Evolutionary conservation across 30 jellyfish, hydroid and myxozoan genomes (phyloP), one percentile per base, ranked within the genome.

Genomic region (Aurelia sp.): DNA sequence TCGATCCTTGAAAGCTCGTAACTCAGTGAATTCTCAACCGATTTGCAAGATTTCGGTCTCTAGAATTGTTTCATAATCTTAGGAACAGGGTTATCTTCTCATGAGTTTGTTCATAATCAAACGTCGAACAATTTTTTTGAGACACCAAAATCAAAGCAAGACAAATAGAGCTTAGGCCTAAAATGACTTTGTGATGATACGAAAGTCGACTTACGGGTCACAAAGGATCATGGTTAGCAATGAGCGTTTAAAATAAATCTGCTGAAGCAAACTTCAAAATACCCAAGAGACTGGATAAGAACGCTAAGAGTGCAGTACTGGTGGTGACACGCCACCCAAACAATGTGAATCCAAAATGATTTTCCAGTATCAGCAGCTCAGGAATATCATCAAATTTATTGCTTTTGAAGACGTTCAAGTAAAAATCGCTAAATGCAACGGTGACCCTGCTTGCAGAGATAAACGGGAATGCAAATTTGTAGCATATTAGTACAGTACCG

Each of bases 371-470:
- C 1, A 82, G 75, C 18, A 82, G 79, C 58, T 82, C 91, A 6
- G 91, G 91, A 22, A 82, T 82, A 64, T 82, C 85, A 12, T 82
- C 52, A 15, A 82, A 27, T 74, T 71, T 74, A 30, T 82, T 82
- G 60, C 91, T 69, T 82, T 79, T 53, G 71, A 74, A 68, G 11
- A 60, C 40, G 13, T 69, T 48, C 52, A 69, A 21, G 50, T 82
- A 82, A 52, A 82, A 55, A 1, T 82, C 85, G 30, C 18, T 71
- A 51, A 82, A 70, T 41, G 69, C 62, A 31, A 82, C 85, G 11
- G 91, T 82, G 17, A 82, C 91, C 4, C 91, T n/a, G 79, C 91
- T 82, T 31, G 91, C 91, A 18, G 91, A 82, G 72, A 82, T 52
- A 57, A 82, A 60, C 47, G 91, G 91, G 31, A 82, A 82, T 4